Evolutionary conservation across 2,797 vertebrate species (phyloP).

Genomic region (Rhinoraja longicauda): DNA sequence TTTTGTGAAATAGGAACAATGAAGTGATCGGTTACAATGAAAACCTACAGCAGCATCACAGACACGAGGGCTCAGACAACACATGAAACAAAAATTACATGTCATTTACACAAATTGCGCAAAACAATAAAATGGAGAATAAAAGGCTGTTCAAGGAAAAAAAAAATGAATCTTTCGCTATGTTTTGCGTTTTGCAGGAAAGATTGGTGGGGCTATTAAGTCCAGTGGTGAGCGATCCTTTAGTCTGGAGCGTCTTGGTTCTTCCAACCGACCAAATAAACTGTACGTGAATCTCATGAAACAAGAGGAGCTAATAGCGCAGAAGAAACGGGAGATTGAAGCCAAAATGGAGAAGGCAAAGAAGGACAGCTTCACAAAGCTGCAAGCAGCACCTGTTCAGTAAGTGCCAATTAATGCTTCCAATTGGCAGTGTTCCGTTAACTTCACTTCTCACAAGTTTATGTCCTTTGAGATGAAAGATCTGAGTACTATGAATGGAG

Average conservation of each 20-base stretch:
- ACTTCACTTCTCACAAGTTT: neutral
- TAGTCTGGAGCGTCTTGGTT: conserved; percentile 66
- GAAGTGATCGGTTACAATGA: too few species aligned
- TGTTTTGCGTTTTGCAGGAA: conserved; percentile 56
- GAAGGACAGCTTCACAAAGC: conserved; percentile 53
- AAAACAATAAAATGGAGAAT: too few species aligned
- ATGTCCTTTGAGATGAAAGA: neutral
- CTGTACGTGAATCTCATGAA: conserved; percentile 80
- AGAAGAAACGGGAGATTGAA: conserved; percentile 92
- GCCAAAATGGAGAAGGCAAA: conserved; percentile 80
- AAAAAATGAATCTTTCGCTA: neutral
- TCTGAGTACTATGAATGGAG: neutral
- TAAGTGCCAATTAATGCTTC: conserved; percentile 51
- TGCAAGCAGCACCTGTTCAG: conserved; percentile 59
- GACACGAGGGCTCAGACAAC: too few species aligned
- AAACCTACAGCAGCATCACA: too few species aligned
- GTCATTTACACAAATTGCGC: too few species aligned
- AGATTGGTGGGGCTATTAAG: conserved; percentile 53
- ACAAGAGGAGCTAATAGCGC: conserved; percentile 90
- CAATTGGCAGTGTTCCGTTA: neutral
- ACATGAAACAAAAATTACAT: too few species aligned
- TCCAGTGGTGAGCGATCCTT: conserved; percentile 27
- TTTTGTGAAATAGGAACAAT: too few species aligned
- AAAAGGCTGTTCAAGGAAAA: too few species aligned
- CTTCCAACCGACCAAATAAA: conserved; percentile 70